phyloP scores from a whole-genome alignment of 2,797 vertebrate genomes.

The Schizopygopsis malacanthus region DNA sequence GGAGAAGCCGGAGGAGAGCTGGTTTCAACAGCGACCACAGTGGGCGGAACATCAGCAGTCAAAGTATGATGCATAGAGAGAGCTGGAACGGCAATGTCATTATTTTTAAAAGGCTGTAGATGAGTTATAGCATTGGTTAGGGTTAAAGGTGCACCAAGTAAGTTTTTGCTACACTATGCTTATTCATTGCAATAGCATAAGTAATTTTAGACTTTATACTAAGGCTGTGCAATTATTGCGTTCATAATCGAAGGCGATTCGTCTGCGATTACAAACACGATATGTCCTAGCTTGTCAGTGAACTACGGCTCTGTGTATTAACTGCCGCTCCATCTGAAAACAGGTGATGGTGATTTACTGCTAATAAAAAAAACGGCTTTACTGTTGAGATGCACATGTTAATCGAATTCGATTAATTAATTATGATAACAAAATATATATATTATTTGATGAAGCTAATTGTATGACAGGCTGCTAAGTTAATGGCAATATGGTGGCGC shows the following conservation, averaged over 20 bases:
- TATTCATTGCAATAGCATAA: neutral
- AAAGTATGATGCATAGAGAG: conserved; percentile 66
- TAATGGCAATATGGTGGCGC: neutral
- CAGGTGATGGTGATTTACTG: no score
- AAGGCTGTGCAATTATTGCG: neutral
- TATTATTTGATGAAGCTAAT: neutral
- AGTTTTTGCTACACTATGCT: neutral
- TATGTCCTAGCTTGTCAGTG: no score
- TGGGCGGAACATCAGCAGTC: conserved; percentile 64
- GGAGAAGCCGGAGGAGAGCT: conserved; percentile 57
- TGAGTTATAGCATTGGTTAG: neutral
- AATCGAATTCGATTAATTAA: no score
- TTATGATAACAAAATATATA: no score
- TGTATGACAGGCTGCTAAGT: neutral
- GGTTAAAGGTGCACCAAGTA: neutral
- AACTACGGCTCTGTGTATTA: no score
- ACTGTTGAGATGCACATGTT: no score
- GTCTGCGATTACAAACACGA: no score
- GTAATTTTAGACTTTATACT: neutral
- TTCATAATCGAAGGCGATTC: no score
- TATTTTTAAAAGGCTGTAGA: neutral
- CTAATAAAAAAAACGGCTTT: no score
- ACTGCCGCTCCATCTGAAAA: no score
- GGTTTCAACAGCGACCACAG: conserved; percentile 62
- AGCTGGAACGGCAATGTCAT: conserved; percentile 59